Evolutionary conservation across 2,888 invertebrate genomes (phyloP).

Genomic region (Lasioglossum pauxillum): DNA sequence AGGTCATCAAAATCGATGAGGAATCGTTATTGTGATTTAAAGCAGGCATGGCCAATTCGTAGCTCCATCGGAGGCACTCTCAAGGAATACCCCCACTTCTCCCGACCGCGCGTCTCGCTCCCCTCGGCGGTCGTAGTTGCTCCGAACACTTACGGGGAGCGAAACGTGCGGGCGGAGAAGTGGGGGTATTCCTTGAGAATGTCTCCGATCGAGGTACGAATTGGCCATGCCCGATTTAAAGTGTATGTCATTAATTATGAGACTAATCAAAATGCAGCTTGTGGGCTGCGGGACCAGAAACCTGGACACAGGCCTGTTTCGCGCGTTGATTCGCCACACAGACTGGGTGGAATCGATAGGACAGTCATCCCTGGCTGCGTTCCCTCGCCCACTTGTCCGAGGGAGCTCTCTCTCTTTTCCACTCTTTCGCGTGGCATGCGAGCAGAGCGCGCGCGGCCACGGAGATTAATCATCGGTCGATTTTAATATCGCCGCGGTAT

Average conservation of each 20-base stretch:
- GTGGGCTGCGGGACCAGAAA: neutral
- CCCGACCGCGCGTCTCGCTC: too few relatives aligned
- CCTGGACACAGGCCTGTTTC: neutral
- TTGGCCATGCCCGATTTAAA: neutral
- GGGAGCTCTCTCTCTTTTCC: constrained; percentile 8
- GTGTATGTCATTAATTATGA: neutral
- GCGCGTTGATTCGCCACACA: neutral
- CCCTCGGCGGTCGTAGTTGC: too few relatives aligned
- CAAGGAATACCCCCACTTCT: too few relatives aligned
- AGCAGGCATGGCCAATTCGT: neutral
- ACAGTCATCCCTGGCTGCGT: constrained; percentile 38
- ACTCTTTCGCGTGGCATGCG: constrained; percentile 31
- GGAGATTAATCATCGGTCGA: constrained; percentile 79
- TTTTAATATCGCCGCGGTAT: constrained; percentile 75
- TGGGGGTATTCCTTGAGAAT: too few relatives aligned
- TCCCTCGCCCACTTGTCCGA: neutral
- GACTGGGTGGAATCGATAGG: constrained; percentile 70
- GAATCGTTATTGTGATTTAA: neutral
- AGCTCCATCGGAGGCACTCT: too few relatives aligned
- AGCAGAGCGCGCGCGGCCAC: constrained; percentile 23
- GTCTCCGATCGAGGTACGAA: too few relatives aligned
- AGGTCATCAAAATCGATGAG: too few relatives aligned
- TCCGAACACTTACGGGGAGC: too few relatives aligned
- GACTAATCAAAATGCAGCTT: neutral
- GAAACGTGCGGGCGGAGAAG: too few relatives aligned